Evolutionary conservation across 2,888 invertebrate genomes (phyloP), one percentile per base, ranked within the genome.

Genomic region (Oxycera nigricornis): DNA sequence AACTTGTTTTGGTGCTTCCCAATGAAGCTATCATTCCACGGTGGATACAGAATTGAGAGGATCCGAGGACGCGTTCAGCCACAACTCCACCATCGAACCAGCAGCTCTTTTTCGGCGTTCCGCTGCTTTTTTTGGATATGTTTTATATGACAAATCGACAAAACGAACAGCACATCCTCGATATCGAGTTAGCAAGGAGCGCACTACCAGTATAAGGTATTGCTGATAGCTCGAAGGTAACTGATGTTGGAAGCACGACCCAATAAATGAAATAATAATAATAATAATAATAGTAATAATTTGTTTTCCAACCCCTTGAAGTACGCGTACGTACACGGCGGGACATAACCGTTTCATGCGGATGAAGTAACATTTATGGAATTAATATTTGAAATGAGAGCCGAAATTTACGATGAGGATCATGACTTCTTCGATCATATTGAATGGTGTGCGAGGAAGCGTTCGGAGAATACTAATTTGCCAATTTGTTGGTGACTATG

Each of bases 201-300:
- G 24, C 17, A 55, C 55, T 14, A 14, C 46, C 31, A 31, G 2
- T 39, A 41, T 20, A 55, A 52, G n/a, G 55, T 52, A 52, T 70
- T 52, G 52, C 52, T 70, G 55, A 55, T 24, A 52, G 55, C 31
- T 70, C 26, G 17, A 31, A 52, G 22, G 70, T 55, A 70, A 70
- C 46, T 70, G 70, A 70, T 70, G 70, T 55, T 68, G 24, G 31
- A 26, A 50, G 28, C 52, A 50, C 28, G 20, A 35, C 11, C 30
- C n/a, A 68, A 68, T 68, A 26, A 50, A 68, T 68, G 52, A 68
- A 68, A 68, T 68, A 70, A 70, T 30, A 70, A 70, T 52, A 52
- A 68, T n/a, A n/a, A n/a, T n/a, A 68, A 68, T 68, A 70, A 70
- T 30, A 70, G 55, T 52, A 52, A 68, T 50, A 50, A 50, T 50